Conservation (phyloP, 2,797 vertebrate genomes). For the Coracias cyanogaster region DNA sequence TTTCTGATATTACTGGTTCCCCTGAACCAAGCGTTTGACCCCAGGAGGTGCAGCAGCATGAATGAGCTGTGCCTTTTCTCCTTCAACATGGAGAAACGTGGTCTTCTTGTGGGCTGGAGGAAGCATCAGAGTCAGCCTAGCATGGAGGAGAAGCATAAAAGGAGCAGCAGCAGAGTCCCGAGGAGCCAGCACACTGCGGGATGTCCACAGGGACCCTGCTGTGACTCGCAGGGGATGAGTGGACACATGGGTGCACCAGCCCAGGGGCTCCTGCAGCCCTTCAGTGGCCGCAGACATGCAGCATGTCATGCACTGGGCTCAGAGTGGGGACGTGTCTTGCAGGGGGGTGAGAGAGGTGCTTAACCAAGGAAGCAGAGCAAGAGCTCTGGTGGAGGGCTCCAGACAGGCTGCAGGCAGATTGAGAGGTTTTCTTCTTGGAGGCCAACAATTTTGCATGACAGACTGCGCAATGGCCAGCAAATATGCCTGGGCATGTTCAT, state of each 20-base stretch:
- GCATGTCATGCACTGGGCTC: fast-evolving
- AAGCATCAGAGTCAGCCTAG: neutral
- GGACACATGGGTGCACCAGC: neutral
- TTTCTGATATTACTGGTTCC: neutral
- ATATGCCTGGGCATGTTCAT: neutral
- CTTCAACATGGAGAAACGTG: neutral
- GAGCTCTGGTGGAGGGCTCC: neutral
- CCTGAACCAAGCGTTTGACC: neutral
- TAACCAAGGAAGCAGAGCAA: neutral
- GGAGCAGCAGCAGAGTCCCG: neutral
- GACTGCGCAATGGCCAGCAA: neutral
- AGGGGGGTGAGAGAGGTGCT: fast-evolving
- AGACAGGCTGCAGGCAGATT: no score
- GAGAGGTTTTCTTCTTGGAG: neutral
- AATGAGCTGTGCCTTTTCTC: neutral
- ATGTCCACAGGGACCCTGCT: fast-evolving
- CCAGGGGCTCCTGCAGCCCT: neutral
- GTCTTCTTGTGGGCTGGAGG: neutral
- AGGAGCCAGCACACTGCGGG: fast-evolving
- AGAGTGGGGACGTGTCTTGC: fast-evolving
- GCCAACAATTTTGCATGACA: neutral
- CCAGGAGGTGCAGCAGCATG: neutral
- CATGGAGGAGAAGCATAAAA: neutral
- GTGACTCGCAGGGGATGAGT: neutral
- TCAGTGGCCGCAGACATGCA: fast-evolving